Evolutionary conservation across 1,140 invertebrate species (phyloP).

Genomic region (Pseudobourletiella spinata): DNA sequence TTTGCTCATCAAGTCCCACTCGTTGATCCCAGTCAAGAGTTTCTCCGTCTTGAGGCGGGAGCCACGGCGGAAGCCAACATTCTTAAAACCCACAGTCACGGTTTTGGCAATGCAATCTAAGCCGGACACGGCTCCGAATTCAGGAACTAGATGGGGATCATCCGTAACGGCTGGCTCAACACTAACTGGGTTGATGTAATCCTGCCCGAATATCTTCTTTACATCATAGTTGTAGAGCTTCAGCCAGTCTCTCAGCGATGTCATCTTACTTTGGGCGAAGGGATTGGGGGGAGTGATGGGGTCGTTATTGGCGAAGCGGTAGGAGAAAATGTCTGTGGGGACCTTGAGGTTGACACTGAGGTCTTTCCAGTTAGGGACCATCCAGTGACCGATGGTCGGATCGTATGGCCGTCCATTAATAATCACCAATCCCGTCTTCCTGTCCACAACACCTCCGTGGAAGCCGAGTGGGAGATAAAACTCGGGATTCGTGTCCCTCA

Average conservation of each 20-base stretch:
- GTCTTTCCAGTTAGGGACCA: conserved; percentile 83
- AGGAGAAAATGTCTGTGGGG: conserved; percentile 82
- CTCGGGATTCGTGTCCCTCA: conserved; percentile 80
- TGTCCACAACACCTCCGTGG: conserved; percentile 78
- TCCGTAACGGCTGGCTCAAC: conserved; percentile 27
- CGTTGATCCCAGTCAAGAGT: conserved; percentile 49
- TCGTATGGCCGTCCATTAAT: conserved; percentile 79
- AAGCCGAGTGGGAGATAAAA: conserved; percentile 88
- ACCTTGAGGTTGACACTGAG: conserved; percentile 67
- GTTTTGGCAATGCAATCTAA: conserved; percentile 76
- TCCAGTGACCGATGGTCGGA: conserved; percentile 85
- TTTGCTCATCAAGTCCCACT: conserved; percentile 59
- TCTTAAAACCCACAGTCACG: conserved; percentile 66
- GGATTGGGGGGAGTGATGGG: conserved; percentile 79
- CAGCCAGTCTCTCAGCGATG: conserved; percentile 63
- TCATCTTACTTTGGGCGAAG: conserved; percentile 48
- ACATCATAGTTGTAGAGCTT: conserved; percentile 80
- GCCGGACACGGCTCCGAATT: conserved; percentile 79
- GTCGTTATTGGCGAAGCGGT: conserved; percentile 84
- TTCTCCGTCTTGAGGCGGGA: conserved; percentile 60
- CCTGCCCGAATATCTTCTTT: conserved; percentile 69
- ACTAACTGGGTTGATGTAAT: conserved; percentile 49
- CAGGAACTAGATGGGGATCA: conserved; percentile 57
- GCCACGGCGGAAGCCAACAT: conserved; percentile 66
- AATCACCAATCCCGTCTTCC: conserved; percentile 73